phyloP scores from a whole-genome alignment of 2,113 vertebrate genomes.

The Eolophus roseicapilla region DNA sequence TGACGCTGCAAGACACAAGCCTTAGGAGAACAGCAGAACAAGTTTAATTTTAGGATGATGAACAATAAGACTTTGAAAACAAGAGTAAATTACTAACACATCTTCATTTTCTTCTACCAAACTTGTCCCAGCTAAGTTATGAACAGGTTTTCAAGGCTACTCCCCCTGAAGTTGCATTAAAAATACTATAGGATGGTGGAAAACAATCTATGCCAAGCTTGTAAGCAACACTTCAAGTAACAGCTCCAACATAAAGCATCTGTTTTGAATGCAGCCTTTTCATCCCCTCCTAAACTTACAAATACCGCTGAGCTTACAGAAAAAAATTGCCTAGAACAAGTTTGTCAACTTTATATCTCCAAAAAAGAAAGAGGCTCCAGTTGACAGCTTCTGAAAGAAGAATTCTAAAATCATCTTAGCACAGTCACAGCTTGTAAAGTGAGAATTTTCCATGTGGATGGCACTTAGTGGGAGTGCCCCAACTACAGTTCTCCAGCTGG shows the following conservation, averaged over 20 bases:
- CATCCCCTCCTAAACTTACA: not conserved
- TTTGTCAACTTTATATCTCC: not conserved
- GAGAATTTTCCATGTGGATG: not conserved
- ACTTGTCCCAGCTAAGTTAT: not conserved
- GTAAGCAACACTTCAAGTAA: not conserved
- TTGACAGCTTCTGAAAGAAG: not conserved
- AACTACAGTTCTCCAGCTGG: not conserved
- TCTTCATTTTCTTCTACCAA: not conserved
- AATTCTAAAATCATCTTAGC: not conserved
- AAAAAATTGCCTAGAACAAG: not conserved
- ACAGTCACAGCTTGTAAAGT: not conserved
- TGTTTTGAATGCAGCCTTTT: not conserved
- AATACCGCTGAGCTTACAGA: not conserved
- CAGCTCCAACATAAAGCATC: not conserved
- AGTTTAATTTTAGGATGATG: not conserved
- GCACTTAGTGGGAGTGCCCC: not conserved
- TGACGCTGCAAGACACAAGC: conserved; percentile 96
- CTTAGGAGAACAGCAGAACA: conserved; percentile 57
- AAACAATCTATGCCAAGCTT: not conserved
- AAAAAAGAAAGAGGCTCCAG: not conserved
- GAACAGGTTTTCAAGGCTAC: not conserved
- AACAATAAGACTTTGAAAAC: not conserved
- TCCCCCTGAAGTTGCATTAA: not conserved
- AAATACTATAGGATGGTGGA: not conserved
- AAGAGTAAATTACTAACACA: not conserved